Base-by-base conservation (phyloP, 92 coral and sea anemone genomes). In the Phenganax stokvisi region DNA sequence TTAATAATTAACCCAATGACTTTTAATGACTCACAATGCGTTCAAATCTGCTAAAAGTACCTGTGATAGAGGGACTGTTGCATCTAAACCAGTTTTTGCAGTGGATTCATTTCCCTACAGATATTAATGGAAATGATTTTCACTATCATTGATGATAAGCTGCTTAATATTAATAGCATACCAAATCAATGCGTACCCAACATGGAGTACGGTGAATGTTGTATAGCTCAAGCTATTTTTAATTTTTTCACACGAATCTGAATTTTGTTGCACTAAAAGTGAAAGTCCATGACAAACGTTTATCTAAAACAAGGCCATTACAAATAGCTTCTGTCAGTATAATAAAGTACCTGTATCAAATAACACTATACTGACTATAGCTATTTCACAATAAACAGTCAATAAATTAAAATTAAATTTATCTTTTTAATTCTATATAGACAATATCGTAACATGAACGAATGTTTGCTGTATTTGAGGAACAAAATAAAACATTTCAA, bases 61-160 rank as follows among this genome's bases (percentile, higher is more conserved):
- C 81, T 76, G 81, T 12, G 81, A 76, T 76, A 76, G 12, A 1
- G 69, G 10, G 60, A 76, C 52, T 11, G n/a, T 44, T 57, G 81
- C 67, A 76, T 76, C 81, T 64, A 76, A 31, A 76, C 54, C 64
- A 27, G 81, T n/a, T 29, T 57, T 76, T 12, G 30, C 54, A 51
- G 60, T 12, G 17, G 81, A 13, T 58, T 31, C 81, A 76, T 9
- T 28, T 76, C n/a, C 44, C 81, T 57, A 76, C 0, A 25, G 44
- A 9, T 17, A 3, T 13, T 3, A 0, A 27, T 20, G 16, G 4
- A 74, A 31, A 74, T 37, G 5, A 5, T 37, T 37, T 52, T 52
- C 16, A 54, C 2, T n/a, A 74, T n/a, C 4, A 11, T 16, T 54
- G 47, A 5, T 5, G 5, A 37, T 37, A 37, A 37, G 5, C 47